A percentile compares a stretch with the other conserved stretches of the same genome.
Evolutionary conservation across 2,888 invertebrate species (phyloP).

Genomic region (Cryptocephalus primarius): DNA sequence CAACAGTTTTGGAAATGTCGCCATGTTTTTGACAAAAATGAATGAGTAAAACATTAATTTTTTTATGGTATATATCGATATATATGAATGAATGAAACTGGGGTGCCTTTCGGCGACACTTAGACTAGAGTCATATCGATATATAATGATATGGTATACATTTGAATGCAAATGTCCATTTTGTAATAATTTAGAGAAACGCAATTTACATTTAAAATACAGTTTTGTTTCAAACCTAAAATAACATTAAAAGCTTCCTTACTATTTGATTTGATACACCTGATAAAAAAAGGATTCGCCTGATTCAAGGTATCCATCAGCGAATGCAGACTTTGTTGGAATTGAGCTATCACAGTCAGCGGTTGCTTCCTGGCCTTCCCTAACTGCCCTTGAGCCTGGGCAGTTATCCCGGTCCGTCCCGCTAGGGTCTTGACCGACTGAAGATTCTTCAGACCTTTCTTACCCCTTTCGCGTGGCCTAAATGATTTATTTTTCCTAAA

Average conservation of each 20-base stretch:
- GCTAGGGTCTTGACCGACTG: conserved; percentile 87
- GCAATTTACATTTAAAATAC: too few relatives aligned
- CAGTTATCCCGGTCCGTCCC: conserved; percentile 54
- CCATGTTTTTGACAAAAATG: too few relatives aligned
- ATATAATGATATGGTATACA: too few relatives aligned
- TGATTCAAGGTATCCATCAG: conserved; percentile 91
- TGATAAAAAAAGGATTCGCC: conserved; percentile 73
- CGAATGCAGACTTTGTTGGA: conserved; percentile 82
- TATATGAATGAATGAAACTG: too few relatives aligned
- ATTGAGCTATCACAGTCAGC: conserved; percentile 89
- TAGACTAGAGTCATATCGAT: too few relatives aligned
- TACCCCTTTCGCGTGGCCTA: conserved; percentile 73
- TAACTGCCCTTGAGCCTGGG: conserved; percentile 39
- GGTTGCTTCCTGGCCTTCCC: conserved; percentile 73
- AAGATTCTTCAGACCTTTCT: conserved; percentile 80
- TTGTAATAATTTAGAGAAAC: too few relatives aligned
- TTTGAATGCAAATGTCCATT: too few relatives aligned
- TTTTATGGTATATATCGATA: too few relatives aligned
- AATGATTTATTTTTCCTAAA: conserved; percentile 87
- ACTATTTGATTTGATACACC: conserved; percentile 93
- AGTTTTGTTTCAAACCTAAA: background rate
- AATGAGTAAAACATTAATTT: too few relatives aligned
- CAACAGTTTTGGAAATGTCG: too few relatives aligned
- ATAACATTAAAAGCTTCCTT: conserved; percentile 24
- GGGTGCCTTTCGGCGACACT: too few relatives aligned